Evolutionary conservation across 1,140 invertebrate species (phyloP), one percentile per base, ranked within the genome.

Genomic region (Polyergus mexicanus): DNA sequence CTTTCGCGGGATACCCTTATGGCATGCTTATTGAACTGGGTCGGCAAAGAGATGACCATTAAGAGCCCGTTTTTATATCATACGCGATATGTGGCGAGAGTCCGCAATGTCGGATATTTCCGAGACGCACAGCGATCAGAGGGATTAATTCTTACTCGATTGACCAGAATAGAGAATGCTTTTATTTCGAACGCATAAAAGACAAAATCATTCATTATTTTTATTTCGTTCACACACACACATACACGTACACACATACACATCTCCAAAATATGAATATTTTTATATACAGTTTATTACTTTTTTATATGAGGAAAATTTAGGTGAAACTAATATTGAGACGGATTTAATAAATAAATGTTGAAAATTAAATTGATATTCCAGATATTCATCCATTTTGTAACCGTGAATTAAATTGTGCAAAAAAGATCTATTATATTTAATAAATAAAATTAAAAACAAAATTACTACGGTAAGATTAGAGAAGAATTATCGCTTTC

Each of bases 11-110:
- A 44, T 54, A 44, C 47, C 47, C 58, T 83, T 84, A 54, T 83
- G 44, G 58, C 78, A 60, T 51, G 62, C 80, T 81, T 72, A 81
- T 81, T 81, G 78, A 81, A 81, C 78, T 81, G 19, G 78, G 66
- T 44, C 66, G 66, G 41, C 66, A 44, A 28, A 81, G 78, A 60
- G 72, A 54, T 72, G 44, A 72, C 54, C 25, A 81, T 81, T 71
- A 81, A 72, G 51, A 81, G 47, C 47, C 60, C 22, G 56, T 71
- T 84, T 60, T 66, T 78, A 56, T 81, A 56, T 87, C 38, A 69
- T 51, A 60, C 41, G 32, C 51, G 72, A 65, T 65, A 38, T 81
- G 51, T 81, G 38, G 11, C 22, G 38, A 60, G 19, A 72, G 65
- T 72, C 51, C 25, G 44, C 58, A 54, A 80, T 54, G 13, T 80